Evolutionary conservation across 2,888 invertebrate species (phyloP).

Genomic region (Mellilla xanthometata): DNA sequence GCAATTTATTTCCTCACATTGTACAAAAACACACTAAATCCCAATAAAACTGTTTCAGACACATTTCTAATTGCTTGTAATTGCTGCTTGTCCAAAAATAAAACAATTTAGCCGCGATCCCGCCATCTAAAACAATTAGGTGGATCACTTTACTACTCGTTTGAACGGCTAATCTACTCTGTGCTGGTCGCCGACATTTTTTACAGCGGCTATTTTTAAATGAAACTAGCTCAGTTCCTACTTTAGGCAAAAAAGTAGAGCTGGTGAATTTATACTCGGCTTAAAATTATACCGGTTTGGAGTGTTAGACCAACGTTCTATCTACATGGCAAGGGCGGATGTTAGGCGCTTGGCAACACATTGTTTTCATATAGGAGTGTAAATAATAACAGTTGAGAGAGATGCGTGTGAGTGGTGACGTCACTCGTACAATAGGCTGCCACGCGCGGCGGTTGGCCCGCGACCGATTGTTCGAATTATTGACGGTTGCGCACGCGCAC

Average conservation of each 20-base stretch:
- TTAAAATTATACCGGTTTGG: neutral
- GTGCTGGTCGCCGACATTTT: conserved; percentile 7
- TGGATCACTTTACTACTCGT: conserved; percentile 11
- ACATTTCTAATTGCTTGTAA: conserved; percentile 28
- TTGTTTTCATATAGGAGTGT: conserved; percentile 46
- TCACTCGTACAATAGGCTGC: conserved; percentile 43
- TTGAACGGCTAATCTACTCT: conserved; percentile 7
- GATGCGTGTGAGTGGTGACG: conserved; percentile 45
- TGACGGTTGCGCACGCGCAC: conserved; percentile 65
- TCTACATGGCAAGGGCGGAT: neutral
- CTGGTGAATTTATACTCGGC: neutral
- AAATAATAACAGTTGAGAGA: conserved; percentile 62
- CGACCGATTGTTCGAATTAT: conserved; percentile 35
- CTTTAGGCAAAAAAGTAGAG: conserved; percentile 7
- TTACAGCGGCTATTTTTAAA: conserved; percentile 5
- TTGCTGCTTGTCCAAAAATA: conserved; percentile 25
- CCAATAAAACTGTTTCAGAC: conserved; percentile 26
- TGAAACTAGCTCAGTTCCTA: conserved; percentile 7
- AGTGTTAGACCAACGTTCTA: neutral
- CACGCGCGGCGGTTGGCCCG: conserved; percentile 35
- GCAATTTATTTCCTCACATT: conserved; percentile 16
- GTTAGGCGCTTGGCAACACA: conserved; percentile 24
- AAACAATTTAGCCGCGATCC: conserved; percentile 26
- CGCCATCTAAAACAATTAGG: conserved; percentile 18
- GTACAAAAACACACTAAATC: conserved; percentile 23